Percentiles rank a stretch among this genome's conserved stretches.
phyloP scores from a whole-genome alignment of 2,888 invertebrate species.

The Lacanobia wlatinum region DNA sequence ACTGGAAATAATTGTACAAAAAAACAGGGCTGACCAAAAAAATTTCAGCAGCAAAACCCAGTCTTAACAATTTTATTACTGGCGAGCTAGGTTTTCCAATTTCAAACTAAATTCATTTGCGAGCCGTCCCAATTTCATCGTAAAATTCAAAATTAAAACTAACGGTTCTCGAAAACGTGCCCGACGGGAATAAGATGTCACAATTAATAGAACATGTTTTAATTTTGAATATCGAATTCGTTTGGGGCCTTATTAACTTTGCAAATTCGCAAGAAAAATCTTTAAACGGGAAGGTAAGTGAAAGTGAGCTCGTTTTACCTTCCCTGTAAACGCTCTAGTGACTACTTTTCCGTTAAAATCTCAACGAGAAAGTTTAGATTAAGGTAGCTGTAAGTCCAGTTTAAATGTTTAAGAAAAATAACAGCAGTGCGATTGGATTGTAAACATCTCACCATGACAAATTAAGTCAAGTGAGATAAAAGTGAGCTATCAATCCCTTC shows the following conservation, averaged over 20 bases:
- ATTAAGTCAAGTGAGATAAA: no score
- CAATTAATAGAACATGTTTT: slow-evolving; percentile 46
- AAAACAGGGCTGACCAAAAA: not conserved
- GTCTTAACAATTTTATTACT: slow-evolving; percentile 18
- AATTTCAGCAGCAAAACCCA: slow-evolving; percentile 16
- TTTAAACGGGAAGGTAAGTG: no score
- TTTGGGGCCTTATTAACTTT: not conserved
- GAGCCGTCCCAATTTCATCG: slow-evolving; percentile 37
- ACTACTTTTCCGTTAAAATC: no score
- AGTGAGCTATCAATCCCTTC: no score
- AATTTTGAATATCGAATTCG: slow-evolving; percentile 51
- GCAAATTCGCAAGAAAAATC: not conserved
- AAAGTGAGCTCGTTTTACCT: no score
- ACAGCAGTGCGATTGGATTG: no score
- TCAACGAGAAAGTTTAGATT: no score
- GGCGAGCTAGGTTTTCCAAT: slow-evolving; percentile 43
- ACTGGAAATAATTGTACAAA: not conserved
- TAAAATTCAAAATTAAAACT: slow-evolving; percentile 57
- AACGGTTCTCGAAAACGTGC: slow-evolving; percentile 42
- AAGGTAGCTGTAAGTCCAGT: no score
- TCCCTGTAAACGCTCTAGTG: no score
- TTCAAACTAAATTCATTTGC: slow-evolving; percentile 53
- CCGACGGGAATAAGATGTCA: slow-evolving; percentile 27
- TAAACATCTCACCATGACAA: no score
- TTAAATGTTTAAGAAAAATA: no score